Percentiles rank a stretch among this genome's conserved stretches.
Evolutionary conservation across 2,113 vertebrate species (phyloP).

Genomic region (Ceuthmochares aereus): DNA sequence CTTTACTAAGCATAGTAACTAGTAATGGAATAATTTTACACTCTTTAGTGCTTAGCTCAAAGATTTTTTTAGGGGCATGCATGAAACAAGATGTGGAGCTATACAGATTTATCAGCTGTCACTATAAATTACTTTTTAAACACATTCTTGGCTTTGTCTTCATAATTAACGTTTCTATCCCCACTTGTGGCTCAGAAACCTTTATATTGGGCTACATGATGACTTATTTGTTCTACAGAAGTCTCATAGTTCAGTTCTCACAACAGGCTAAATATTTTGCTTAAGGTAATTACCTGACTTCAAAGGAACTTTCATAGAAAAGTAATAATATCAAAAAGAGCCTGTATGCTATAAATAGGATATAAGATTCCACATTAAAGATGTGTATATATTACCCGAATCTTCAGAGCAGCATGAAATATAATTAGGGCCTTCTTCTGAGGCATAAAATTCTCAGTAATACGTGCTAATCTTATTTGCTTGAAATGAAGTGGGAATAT

Average conservation of each 20-base stretch:
- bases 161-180: constrained; percentile 11
- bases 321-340: constrained; percentile 69
- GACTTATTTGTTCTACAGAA: constrained; percentile 45
- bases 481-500: constrained; percentile 63
- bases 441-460: constrained; percentile 64
- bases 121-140: constrained; percentile 3
- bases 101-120: constrained; percentile 21
- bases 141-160: constrained; percentile 20
- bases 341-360: constrained; percentile 62
- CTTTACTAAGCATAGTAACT: background rate
- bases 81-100: background rate
- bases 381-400: constrained; percentile 63
- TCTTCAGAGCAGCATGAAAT: constrained; percentile 65
- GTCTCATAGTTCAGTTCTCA: constrained; percentile 37
- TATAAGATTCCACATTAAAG: constrained; percentile 72
- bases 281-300: constrained; percentile 66
- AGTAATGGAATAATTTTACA: background rate
- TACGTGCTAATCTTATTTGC: constrained; percentile 54
- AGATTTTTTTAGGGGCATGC: background rate
- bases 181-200: background rate
- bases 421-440: constrained; percentile 62
- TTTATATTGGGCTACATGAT: constrained; percentile 17
- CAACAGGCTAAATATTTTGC: constrained; percentile 63
- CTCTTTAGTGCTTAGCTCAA: background rate
- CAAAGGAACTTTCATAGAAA: constrained; percentile 60